These are phyloP conservation scores for Tenthredo mesomela DNA, from an alignment of 2,888 invertebrate species.

Conservation along the genomic window DNA sequence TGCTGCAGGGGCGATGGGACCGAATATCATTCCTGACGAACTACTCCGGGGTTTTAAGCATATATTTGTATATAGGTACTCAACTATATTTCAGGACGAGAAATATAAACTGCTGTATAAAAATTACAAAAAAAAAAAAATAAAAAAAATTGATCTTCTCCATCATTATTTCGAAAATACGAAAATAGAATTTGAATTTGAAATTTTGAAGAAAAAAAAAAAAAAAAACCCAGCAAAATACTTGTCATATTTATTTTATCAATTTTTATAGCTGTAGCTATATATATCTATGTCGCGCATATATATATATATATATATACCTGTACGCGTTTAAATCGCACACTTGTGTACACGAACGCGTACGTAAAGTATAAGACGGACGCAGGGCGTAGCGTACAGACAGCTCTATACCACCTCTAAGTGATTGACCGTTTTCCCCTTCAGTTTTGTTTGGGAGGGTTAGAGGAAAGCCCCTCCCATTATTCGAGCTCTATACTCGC, in stretches of 20 bases:
- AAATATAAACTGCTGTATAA: too few species aligned
- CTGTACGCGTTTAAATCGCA: neutral
- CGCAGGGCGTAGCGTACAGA: constrained; percentile 35
- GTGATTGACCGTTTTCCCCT: constrained; percentile 43
- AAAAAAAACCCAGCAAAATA: too few species aligned
- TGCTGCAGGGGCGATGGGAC: constrained; percentile 15
- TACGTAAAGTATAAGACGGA: neutral
- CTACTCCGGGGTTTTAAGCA: neutral
- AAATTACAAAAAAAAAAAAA: too few species aligned
- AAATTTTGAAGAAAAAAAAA: too few species aligned
- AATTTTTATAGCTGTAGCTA: neutral
- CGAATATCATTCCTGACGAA: constrained; percentile 30
- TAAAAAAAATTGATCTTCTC: too few species aligned
- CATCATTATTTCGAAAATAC: too few species aligned
- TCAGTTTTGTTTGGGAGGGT: neutral
- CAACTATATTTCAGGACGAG: too few species aligned
- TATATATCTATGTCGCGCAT: too few species aligned
- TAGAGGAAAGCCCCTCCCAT: constrained; percentile 35
- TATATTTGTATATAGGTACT: too few species aligned
- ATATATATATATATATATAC: too few species aligned
- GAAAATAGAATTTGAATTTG: too few species aligned
- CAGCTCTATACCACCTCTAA: constrained; percentile 31
- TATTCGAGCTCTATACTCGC: constrained; percentile 19
- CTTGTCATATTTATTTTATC: neutral
- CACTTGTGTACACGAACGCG: neutral